Base-by-base conservation (phyloP, 2,113 vertebrate genomes). In the Oreamnos americanus region DNA sequence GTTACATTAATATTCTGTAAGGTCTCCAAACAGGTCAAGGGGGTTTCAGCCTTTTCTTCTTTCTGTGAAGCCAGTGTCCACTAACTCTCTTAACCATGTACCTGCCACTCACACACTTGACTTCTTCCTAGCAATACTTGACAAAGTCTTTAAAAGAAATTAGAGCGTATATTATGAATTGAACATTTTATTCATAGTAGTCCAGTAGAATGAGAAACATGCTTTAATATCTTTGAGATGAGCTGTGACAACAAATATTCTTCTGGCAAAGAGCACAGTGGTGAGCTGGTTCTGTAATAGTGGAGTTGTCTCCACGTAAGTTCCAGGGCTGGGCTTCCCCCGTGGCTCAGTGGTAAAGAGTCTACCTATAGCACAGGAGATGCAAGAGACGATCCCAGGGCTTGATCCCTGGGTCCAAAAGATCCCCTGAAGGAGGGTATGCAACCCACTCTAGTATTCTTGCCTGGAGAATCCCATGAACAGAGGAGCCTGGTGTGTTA, bases 1-100 rank as follows among this genome's bases (percentile, higher is more conserved):
- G 43, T 87, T 51, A 64, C 17, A 87, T 96, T 92, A 94, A 76
- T 76, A 90, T 92, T 96, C 93, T 67, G 51, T 85, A 87, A 91
- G 78, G 83, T 91, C 57, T 83, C 74, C n/a, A 39, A 79, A 58
- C 78, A 95, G 79, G 74, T 79, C 91, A 28, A 17, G 5, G 21
- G 7, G 19, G 45, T 7, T 57, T 45, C 23, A 5, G 51, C 16
- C 90, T 74, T 89, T 76, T 49, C 82, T 96, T 91, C 78, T 91
- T 90, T 55, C 67, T 67, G 21, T n/a, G 49, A 82, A 91, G 81
- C 8, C 17, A 53, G 51, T 62, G 45, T 58, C 53, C 53, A 39
- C 7, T 16, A 74, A 79, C 53, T 81, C 64, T 28, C 7, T n/a
- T 85, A 30, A 60, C 71, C n/a, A 78, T 12, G 4, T 0, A 28